Conservation (phyloP, 2,797 vertebrate species). For the Scarus forsteni region DNA sequence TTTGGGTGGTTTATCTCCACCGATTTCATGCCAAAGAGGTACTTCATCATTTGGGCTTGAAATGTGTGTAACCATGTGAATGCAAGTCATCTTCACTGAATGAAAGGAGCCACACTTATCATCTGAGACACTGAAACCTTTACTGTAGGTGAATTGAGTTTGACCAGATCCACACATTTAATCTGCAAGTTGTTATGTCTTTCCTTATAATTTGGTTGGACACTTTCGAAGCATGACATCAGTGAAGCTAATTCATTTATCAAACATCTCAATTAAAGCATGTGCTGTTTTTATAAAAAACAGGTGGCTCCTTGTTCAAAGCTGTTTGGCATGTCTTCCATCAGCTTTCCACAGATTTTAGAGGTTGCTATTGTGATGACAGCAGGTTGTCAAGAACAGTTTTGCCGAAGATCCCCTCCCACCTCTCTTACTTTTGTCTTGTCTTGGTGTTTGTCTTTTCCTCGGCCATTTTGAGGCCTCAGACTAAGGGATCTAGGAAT, state of each 20-base stretch:
- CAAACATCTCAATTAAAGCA: constrained; percentile 14
- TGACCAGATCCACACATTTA: constrained; percentile 2
- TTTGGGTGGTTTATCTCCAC: constrained; percentile 34
- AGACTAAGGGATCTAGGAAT: no score
- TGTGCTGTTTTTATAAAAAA: background rate
- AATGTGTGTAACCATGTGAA: no score
- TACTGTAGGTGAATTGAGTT: no score
- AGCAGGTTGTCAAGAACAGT: no score
- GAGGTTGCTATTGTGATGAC: background rate
- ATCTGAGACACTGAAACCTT: no score
- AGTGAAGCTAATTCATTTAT: background rate
- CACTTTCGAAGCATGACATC: constrained; percentile 6
- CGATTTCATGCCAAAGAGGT: constrained; percentile 31
- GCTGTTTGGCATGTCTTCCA: constrained; percentile 9
- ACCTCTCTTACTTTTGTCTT: no score
- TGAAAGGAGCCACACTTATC: no score
- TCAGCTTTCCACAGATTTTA: background rate
- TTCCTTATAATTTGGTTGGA: background rate
- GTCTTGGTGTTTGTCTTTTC: no score
- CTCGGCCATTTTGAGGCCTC: no score
- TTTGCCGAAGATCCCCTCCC: no score
- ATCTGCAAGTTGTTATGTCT: background rate
- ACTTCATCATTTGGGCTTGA: constrained; percentile 13
- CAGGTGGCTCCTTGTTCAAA: constrained; percentile 6
- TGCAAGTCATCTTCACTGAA: no score